A percentile compares a stretch with the other conserved stretches of the same genome.
Evolutionary conservation across 2,888 invertebrate species (phyloP).

Genomic region (Aquatica leii): DNA sequence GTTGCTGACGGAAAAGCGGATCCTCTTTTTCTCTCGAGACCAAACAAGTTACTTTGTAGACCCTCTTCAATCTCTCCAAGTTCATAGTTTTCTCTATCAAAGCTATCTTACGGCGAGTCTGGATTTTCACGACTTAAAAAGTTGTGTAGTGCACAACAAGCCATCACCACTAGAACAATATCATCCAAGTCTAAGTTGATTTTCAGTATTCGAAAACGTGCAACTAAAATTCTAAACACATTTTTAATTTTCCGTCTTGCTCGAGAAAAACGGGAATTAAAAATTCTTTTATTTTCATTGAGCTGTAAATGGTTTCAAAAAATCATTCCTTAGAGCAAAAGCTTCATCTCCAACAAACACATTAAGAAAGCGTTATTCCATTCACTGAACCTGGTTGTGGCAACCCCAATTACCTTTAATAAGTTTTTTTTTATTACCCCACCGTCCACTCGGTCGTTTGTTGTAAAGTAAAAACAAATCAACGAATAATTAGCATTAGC

Average conservation of each 20-base stretch:
- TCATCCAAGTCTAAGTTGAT: background rate
- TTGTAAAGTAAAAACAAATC: conserved; percentile 1
- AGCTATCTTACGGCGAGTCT: background rate
- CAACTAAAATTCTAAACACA: conserved; percentile 1
- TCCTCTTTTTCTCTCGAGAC: background rate
- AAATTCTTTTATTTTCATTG: conserved; percentile 8
- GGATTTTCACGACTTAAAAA: background rate
- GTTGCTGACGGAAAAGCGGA: background rate
- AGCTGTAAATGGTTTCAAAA: background rate
- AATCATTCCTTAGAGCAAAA: conserved; percentile 3
- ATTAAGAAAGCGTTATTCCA: conserved; percentile 4
- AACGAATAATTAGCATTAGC: conserved; percentile 3
- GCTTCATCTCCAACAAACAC: conserved; percentile 5
- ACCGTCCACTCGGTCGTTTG: conserved; percentile 7
- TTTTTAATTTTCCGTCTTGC: background rate
- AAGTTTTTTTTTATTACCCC: background rate
- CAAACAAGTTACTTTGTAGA: background rate
- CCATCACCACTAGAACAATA: conserved; percentile 1
- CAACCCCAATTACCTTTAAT: background rate
- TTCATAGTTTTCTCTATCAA: conserved; percentile 1
- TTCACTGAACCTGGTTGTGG: background rate
- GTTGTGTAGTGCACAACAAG: conserved; percentile 5
- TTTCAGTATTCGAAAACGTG: background rate
- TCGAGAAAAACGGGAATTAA: conserved; percentile 9
- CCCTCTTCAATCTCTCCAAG: background rate